Base-by-base conservation (phyloP, 2,888 invertebrate genomes). In the Scotopteryx bipunctaria region DNA sequence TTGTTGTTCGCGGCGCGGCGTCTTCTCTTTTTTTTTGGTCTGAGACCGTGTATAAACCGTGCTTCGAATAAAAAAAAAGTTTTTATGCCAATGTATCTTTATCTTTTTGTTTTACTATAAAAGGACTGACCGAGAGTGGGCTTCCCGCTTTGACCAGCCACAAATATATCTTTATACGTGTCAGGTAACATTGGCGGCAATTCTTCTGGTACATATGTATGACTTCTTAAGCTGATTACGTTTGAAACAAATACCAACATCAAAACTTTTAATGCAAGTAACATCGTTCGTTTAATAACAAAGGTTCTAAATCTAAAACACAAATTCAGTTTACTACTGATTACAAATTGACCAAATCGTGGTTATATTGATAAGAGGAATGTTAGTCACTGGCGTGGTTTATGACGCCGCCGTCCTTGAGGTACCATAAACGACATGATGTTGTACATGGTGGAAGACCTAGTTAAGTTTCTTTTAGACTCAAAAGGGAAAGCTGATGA, bases 161-260 rank as follows among this genome's bases (percentile, higher is more conserved):
- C 21, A 63, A 79, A 81, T 25, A 76, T 54, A 47, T 81, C 80
- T 29, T 64, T 67, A 43, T 62, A 76, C 9, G 50, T 58, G 1
- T 59, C 40, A 5, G 66, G 56, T 38, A 67, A 36, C 13, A 37
- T 5, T 9, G 41, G 42, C n/a, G 31, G 37, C 14, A 38, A 6
- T 14, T 17, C 5, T 5, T 21, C n/a, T 15, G 3, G 0, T 15
- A 27, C 27, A 15, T n/a, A 0, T 23, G 3, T 21, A 5, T 16
- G 5, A 21, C 16, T 23, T 33, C 8, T 21, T 25, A 40, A 33
- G 21, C 14, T n/a, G 5, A 16, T 16, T n/a, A 21, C 31, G 6
- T 14, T 33, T 6, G 9, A 15, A 23, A 32, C 14, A 15, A 32
- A 9, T 1, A 32, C 13, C 8, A 36, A 21, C 2, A 35, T 19